phyloP scores from a whole-genome alignment of 2,888 invertebrate genomes.

The Microctonus brassicae region DNA sequence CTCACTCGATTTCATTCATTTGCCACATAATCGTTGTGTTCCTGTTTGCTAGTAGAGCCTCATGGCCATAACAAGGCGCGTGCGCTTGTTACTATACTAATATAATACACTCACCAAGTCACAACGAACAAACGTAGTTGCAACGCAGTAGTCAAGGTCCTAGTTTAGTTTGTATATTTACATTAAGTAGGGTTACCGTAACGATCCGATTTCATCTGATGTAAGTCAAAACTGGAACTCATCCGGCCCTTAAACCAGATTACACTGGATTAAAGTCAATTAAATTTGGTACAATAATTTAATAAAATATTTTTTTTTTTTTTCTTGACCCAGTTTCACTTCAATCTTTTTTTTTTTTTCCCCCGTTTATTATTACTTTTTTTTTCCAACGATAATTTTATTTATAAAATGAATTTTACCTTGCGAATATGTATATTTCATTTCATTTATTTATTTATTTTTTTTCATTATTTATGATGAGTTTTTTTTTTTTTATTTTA shows the following conservation, averaged over 20 bases:
- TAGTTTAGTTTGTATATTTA: background rate
- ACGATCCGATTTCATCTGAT: slow-evolving; percentile 35
- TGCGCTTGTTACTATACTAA: slow-evolving; percentile 22
- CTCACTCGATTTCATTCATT: slow-evolving; percentile 63
- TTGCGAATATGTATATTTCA: no score
- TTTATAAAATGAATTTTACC: no score
- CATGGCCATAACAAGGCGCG: slow-evolving; percentile 50
- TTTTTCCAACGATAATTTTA: no score
- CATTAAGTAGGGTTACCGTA: slow-evolving; percentile 14
- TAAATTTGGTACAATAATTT: background rate
- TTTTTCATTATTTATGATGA: no score
- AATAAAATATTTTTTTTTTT: background rate
- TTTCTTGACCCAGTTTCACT: background rate
- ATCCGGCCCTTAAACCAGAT: slow-evolving; percentile 19
- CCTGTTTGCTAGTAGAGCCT: slow-evolving; percentile 58
- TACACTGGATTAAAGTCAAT: slow-evolving; percentile 10
- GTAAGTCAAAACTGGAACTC: slow-evolving; percentile 16
- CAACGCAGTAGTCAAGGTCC: slow-evolving; percentile 35
- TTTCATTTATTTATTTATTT: no score
- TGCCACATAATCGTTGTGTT: slow-evolving; percentile 60
- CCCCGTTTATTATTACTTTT: no score
- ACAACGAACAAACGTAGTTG: slow-evolving; percentile 6
- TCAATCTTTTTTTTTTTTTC: no score
- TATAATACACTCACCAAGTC: background rate
- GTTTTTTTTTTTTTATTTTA: no score